A percentile compares a stretch with the other conserved stretches of the same genome.
Conservation (phyloP, 2,113 vertebrate genomes). For the Rhinoptilus africanus region DNA sequence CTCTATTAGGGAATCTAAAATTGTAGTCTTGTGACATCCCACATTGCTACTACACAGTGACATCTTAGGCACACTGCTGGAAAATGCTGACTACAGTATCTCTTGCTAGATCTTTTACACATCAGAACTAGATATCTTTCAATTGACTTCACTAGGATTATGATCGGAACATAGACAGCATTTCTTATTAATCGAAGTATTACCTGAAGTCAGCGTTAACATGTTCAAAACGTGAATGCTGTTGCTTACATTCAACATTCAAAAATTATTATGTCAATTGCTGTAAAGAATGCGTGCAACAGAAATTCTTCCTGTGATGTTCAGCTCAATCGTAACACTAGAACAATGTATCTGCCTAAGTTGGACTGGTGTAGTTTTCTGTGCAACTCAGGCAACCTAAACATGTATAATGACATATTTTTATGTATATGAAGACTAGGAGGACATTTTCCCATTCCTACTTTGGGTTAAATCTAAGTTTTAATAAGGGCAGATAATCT, state of each 20-base stretch:
- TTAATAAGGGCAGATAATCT: constrained; percentile 58
- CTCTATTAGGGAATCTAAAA: neutral
- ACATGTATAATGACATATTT: neutral
- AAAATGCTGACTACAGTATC: neutral
- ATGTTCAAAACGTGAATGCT: neutral
- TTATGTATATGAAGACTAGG: neutral
- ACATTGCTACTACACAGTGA: neutral
- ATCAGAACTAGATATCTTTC: neutral
- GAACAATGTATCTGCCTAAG: neutral
- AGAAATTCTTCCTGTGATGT: neutral
- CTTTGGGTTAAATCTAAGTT: constrained; percentile 44
- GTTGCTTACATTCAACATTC: neutral
- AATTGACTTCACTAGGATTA: neutral
- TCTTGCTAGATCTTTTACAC: neutral
- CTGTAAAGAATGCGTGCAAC: neutral
- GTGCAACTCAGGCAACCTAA: neutral
- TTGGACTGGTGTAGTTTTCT: neutral
- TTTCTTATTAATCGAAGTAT: neutral
- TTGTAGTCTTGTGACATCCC: neutral
- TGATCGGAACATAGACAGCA: accelerated
- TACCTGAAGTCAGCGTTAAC: neutral
- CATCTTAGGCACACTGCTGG: neutral
- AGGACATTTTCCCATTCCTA: neutral
- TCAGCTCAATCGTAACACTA: neutral
- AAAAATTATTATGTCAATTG: neutral